phyloP scores from a whole-genome alignment of 2,888 invertebrate species.

The Hyalella azteca region DNA sequence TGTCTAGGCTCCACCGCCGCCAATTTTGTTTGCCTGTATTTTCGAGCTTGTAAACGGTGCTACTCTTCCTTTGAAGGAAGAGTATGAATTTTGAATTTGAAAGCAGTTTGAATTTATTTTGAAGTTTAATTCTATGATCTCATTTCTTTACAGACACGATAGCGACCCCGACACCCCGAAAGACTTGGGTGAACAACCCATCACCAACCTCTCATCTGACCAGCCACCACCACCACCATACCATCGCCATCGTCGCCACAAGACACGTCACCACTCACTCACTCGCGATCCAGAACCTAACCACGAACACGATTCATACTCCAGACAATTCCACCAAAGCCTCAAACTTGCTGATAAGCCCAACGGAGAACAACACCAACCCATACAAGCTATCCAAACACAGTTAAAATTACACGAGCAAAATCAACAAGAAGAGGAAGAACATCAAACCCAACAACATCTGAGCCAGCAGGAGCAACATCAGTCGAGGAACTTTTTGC shows the following conservation, averaged over 20 bases:
- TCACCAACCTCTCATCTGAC: not conserved
- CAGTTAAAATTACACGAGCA: too few relatives aligned
- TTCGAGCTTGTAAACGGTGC: too few relatives aligned
- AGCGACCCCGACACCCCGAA: not conserved
- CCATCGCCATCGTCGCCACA: constrained; percentile 22
- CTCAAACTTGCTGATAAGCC: not conserved
- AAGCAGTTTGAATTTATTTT: too few relatives aligned
- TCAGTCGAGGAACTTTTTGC: not conserved
- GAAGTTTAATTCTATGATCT: too few relatives aligned
- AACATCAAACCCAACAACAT: too few relatives aligned
- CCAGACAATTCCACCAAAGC: not conserved
- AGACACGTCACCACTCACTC: not conserved
- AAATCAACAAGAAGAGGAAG: too few relatives aligned
- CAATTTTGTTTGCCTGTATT: too few relatives aligned
- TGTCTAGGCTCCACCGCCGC: too few relatives aligned
- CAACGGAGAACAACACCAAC: too few relatives aligned
- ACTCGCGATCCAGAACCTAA: not conserved
- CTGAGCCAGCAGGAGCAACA: not conserved
- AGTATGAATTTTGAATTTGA: too few relatives aligned
- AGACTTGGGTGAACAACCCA: not conserved
- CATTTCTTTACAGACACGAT: not conserved
- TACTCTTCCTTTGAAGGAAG: too few relatives aligned
- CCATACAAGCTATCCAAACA: too few relatives aligned
- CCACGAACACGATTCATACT: not conserved
- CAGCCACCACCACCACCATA: not conserved